Evolutionary conservation across 1,140 invertebrate species (phyloP).

Genomic region (Drosophila suzukii): DNA sequence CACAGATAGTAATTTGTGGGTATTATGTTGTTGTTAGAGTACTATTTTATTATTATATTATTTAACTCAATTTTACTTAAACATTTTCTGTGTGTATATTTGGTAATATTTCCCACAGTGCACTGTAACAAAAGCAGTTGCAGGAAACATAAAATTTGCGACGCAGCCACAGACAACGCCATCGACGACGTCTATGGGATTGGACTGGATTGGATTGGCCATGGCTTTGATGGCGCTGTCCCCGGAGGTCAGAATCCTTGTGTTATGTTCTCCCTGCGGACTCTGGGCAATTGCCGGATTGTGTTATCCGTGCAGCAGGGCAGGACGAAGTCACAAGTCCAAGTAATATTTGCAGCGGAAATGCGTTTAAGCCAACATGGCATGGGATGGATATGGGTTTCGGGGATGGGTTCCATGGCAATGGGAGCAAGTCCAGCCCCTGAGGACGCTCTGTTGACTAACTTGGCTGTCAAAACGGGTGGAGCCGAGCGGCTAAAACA

Average conservation of each 20-base stretch:
- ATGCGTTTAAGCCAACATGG: slow-evolving; percentile 68
- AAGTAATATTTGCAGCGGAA: slow-evolving; percentile 73
- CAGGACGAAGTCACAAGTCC: slow-evolving; percentile 29
- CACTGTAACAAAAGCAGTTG: slow-evolving; percentile 11
- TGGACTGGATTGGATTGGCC: slow-evolving; percentile 10
- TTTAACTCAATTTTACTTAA: not conserved
- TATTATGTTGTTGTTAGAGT: too few relatives aligned
- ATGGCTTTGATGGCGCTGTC: slow-evolving; percentile 33
- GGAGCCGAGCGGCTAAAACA: slow-evolving; percentile 44
- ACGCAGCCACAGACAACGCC: slow-evolving; percentile 40
- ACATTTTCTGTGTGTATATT: not conserved
- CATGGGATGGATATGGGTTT: not conserved
- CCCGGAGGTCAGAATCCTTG: slow-evolving; percentile 26
- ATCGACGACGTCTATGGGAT: slow-evolving; percentile 44
- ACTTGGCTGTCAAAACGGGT: slow-evolving; percentile 74
- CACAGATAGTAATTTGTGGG: too few relatives aligned
- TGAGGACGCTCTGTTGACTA: slow-evolving; percentile 56
- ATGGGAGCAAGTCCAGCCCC: slow-evolving; percentile 3
- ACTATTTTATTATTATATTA: too few relatives aligned
- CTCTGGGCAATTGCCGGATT: slow-evolving; percentile 34
- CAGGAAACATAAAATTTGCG: slow-evolving; percentile 55
- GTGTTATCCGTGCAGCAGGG: slow-evolving; percentile 32
- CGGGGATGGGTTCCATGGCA: slow-evolving; percentile 2
- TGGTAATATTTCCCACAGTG: slow-evolving; percentile 3
- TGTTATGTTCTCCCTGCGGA: slow-evolving; percentile 21